Percentiles rank a stretch among this genome's conserved stretches.
These are phyloP conservation scores for Falco novaeseelandiae DNA, from an alignment of 2,797 vertebrate genomes.

Conservation along the genomic window DNA sequence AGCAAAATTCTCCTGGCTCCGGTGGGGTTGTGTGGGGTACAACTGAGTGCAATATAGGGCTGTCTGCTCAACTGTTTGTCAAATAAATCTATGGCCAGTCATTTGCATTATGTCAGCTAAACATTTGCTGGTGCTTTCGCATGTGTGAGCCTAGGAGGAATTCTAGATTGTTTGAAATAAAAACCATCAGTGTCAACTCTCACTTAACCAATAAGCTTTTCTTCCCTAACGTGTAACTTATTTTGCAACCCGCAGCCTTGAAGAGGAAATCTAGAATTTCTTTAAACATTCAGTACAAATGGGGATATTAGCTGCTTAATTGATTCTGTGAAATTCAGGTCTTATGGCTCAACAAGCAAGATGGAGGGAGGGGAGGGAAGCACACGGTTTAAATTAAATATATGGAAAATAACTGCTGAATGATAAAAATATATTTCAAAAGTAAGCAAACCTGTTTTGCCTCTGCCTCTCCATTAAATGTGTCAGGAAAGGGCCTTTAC, in stretches of 20 bases:
- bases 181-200: slow-evolving; percentile 16
- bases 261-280: slow-evolving; percentile 36
- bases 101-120: slow-evolving; percentile 31
- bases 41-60: slow-evolving; percentile 33
- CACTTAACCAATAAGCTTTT: slow-evolving; percentile 19
- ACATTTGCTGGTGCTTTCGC: not conserved
- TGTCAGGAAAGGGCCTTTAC: slow-evolving; percentile 63
- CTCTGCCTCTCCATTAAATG: slow-evolving; percentile 45
- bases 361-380: not conserved
- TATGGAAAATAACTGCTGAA: slow-evolving; percentile 24
- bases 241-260: not conserved
- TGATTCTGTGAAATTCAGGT: not conserved
- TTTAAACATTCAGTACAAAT: slow-evolving; percentile 13
- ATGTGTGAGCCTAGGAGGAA: not conserved
- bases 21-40: slow-evolving; percentile 15
- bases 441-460: slow-evolving; percentile 46
- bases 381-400: slow-evolving; percentile 44
- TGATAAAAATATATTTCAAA: slow-evolving; percentile 49
- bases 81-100: not conserved
- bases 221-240: not conserved
- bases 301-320: slow-evolving; percentile 12
- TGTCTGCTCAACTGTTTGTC: slow-evolving; percentile 28
- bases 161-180: not conserved
- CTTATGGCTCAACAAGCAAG: not conserved
- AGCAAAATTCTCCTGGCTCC: slow-evolving; percentile 41